Percentiles rank a stretch among this genome's conserved stretches.
Conservation (phyloP, 2,888 invertebrate species). For the Hirtodrosophila alboralis region DNA sequence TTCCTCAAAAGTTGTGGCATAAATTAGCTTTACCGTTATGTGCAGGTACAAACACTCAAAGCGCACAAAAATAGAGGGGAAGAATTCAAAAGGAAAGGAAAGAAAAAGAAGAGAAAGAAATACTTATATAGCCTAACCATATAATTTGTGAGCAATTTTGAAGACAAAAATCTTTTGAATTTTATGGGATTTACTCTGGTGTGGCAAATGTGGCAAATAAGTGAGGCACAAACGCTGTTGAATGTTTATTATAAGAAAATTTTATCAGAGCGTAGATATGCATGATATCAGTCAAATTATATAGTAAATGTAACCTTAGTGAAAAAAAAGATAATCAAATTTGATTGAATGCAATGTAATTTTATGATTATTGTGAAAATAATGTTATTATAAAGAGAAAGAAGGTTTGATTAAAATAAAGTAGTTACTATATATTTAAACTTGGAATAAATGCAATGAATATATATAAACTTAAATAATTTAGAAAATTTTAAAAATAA, state of each 20-base stretch:
- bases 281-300: conserved; percentile 15
- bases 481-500: too few relatives aligned
- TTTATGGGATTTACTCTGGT: conserved; percentile 49
- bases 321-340: background rate
- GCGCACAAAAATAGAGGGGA: too few relatives aligned
- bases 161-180: conserved; percentile 55
- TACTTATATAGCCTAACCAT: conserved; percentile 37
- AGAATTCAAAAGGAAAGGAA: background rate
- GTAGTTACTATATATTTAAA: too few relatives aligned
- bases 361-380: background rate
- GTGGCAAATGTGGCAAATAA: conserved; percentile 30
- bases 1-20: conserved; percentile 65
- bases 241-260: conserved; percentile 36
- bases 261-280: background rate
- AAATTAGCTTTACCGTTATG: conserved; percentile 74
- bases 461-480: too few relatives aligned
- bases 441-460: too few relatives aligned
- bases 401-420: background rate
- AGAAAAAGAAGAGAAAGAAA: background rate
- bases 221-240: conserved; percentile 12
- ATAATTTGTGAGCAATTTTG: conserved; percentile 68
- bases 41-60: background rate
- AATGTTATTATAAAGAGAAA: background rate
- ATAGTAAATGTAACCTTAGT: background rate
- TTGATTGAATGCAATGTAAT: background rate